A percentile compares a stretch with the other conserved stretches of the same genome.
These are phyloP conservation scores for Oreochromis tanganicae DNA, from an alignment of 2,113 vertebrate genomes.

Conservation along the genomic window DNA sequence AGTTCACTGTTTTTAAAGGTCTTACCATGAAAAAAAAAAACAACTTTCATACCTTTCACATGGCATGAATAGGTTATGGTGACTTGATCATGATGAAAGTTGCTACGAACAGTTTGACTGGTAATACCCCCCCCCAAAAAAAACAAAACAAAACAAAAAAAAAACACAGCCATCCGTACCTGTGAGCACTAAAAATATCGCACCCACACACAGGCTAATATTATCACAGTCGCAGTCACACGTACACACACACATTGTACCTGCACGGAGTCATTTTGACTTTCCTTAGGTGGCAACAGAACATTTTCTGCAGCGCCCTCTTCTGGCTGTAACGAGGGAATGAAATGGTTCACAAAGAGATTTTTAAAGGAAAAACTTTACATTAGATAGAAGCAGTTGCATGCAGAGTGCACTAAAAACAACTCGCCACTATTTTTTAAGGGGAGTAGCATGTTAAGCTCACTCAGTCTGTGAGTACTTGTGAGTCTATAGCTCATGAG, in stretches of 20 bases:
- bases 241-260: constrained; percentile 12
- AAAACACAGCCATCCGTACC: not conserved
- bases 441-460: not conserved
- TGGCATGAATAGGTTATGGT: not conserved
- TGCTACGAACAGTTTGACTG: not conserved
- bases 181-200: not conserved
- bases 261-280: constrained; percentile 39
- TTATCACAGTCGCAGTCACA: not conserved
- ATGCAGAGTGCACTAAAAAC: not conserved
- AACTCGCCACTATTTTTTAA: not conserved
- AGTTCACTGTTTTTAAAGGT: not conserved
- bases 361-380: not conserved
- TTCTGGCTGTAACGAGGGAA: constrained; percentile 67
- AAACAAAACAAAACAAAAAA: not conserved
- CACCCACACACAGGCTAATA: not conserved
- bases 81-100: not conserved
- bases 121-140: not conserved
- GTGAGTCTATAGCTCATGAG: not conserved
- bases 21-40: not conserved
- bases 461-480: not conserved
- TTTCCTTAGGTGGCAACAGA: constrained; percentile 66
- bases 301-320: constrained; percentile 65
- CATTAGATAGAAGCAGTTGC: not conserved
- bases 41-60: not conserved
- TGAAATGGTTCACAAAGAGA: not conserved